Evolutionary conservation across 2,113 vertebrate genomes (phyloP).

Genomic region (Malurus elegans): DNA sequence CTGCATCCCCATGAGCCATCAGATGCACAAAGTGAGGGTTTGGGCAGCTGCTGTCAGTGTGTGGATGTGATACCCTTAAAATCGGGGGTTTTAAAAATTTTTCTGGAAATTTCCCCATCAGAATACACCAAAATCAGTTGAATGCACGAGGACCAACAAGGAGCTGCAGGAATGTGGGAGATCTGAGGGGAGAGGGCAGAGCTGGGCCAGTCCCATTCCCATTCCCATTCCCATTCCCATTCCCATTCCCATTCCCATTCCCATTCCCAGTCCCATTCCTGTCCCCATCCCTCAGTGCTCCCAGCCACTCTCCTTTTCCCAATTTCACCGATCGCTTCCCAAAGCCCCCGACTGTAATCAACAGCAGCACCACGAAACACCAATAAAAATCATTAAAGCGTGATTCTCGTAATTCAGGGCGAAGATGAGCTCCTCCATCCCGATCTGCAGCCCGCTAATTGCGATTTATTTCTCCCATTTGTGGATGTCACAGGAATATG

Average conservation of each 20-base stretch:
- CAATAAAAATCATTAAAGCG: conserved; percentile 56
- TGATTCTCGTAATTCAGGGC: conserved; percentile 15
- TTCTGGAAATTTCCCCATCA: background rate
- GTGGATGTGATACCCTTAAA: background rate
- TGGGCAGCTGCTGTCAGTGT: accelerated
- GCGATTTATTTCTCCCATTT: conserved; percentile 42
- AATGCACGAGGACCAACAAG: accelerated
- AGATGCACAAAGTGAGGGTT: accelerated
- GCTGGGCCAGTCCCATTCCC: background rate
- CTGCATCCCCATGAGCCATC: accelerated
- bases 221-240: background rate
- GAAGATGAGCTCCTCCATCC: conserved; percentile 35
- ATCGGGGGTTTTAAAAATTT: accelerated
- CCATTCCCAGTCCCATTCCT: background rate
- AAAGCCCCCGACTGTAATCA: conserved; percentile 15
- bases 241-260: background rate
- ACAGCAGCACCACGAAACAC: conserved; percentile 33
- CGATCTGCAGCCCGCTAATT: conserved; percentile 14
- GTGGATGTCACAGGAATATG: background rate
- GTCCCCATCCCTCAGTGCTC: background rate
- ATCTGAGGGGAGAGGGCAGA: background rate
- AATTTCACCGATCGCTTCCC: conserved; percentile 7
- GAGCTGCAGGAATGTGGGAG: background rate
- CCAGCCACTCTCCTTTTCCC: background rate
- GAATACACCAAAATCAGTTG: accelerated